These are phyloP conservation scores for Celastrina argiolus DNA, from an alignment of 2,888 invertebrate genomes.

Conservation along the genomic window DNA sequence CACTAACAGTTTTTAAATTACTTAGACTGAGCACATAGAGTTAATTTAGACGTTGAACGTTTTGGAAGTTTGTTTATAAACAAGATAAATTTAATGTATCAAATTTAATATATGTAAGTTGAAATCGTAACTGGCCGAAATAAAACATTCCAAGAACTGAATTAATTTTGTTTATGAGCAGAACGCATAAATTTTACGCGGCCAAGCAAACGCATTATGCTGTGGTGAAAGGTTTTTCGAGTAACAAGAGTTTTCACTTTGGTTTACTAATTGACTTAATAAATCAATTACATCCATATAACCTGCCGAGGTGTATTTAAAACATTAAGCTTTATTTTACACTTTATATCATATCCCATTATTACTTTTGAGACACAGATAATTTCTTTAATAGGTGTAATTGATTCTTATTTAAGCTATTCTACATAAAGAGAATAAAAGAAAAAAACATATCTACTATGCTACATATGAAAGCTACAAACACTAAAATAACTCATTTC, in stretches of 20 bases:
- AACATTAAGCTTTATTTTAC: neutral
- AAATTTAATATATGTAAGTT: too few species aligned
- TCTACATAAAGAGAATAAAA: neutral
- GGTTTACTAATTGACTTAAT: conserved; percentile 5
- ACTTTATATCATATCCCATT: neutral
- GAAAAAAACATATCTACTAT: neutral
- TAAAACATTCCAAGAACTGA: neutral
- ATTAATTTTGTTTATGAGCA: neutral
- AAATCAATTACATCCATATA: neutral
- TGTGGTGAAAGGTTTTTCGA: neutral
- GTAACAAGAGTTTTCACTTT: conserved; percentile 2
- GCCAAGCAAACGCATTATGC: neutral
- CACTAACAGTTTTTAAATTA: too few species aligned
- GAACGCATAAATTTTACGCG: conserved; percentile 3
- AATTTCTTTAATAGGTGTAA: neutral
- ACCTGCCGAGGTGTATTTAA: neutral
- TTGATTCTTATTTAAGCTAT: neutral
- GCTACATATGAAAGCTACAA: neutral
- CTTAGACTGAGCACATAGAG: too few species aligned
- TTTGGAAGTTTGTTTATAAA: too few species aligned
- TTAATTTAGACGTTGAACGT: too few species aligned
- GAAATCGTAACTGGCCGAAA: neutral
- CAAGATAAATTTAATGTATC: too few species aligned
- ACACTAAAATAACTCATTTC: neutral
- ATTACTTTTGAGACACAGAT: neutral